Conservation (phyloP, 1,140 invertebrate genomes). For the Limonius californicus region DNA sequence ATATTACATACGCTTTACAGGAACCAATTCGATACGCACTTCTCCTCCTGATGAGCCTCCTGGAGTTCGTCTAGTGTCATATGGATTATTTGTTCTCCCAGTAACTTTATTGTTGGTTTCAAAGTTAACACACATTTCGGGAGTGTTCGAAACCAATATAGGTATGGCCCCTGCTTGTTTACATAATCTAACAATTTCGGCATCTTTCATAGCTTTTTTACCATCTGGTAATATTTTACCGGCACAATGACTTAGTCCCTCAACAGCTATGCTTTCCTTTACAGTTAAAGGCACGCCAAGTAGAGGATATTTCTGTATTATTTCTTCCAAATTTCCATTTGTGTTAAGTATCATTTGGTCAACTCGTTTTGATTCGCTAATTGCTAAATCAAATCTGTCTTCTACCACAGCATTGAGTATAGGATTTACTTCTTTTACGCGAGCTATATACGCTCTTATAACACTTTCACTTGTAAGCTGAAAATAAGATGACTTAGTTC, state of each 20-base stretch:
- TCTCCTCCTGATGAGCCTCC: slow-evolving; percentile 80
- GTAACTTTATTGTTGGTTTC: slow-evolving; percentile 86
- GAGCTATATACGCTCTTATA: slow-evolving; percentile 59
- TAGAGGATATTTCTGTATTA: slow-evolving; percentile 57
- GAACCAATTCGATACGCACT: too few species aligned
- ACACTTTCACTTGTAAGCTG: slow-evolving; percentile 59
- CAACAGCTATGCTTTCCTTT: slow-evolving; percentile 66
- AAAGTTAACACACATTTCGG: slow-evolving; percentile 87
- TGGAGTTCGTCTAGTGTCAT: slow-evolving; percentile 68
- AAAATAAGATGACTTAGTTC: slow-evolving; percentile 16
- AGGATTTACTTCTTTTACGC: slow-evolving; percentile 67
- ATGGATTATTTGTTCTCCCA: slow-evolving; percentile 85
- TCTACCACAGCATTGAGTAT: slow-evolving; percentile 70
- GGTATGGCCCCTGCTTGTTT: slow-evolving; percentile 81
- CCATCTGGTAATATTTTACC: slow-evolving; percentile 48
- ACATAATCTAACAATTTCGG: slow-evolving; percentile 63
- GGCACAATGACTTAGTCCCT: slow-evolving; percentile 60
- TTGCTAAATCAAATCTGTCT: slow-evolving; percentile 60
- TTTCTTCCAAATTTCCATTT: slow-evolving; percentile 40
- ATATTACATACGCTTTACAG: background rate
- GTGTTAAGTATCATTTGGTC: slow-evolving; percentile 53
- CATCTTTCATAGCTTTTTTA: slow-evolving; percentile 56
- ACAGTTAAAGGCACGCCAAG: slow-evolving; percentile 71
- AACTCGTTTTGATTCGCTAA: slow-evolving; percentile 59
- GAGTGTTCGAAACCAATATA: slow-evolving; percentile 84